Percentiles rank a stretch among this genome's conserved stretches.
These are phyloP conservation scores for Arctopsyche grandis DNA, from an alignment of 1,140 invertebrate genomes.

Conservation along the genomic window DNA sequence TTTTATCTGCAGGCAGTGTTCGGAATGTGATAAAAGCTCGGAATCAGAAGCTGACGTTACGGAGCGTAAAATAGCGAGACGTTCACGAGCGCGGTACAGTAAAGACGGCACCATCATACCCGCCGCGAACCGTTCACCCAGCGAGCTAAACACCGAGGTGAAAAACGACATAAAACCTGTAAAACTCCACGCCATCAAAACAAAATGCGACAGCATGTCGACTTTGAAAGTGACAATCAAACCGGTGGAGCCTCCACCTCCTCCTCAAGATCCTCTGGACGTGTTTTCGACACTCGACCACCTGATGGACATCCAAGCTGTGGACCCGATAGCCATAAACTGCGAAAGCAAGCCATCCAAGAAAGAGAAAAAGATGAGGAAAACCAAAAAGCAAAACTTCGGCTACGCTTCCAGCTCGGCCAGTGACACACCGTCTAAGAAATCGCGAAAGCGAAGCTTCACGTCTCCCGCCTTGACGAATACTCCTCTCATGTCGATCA, in stretches of 20 bases:
- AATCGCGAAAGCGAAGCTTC: slow-evolving; percentile 63
- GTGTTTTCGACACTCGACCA: slow-evolving; percentile 41
- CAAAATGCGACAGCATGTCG: slow-evolving; percentile 59
- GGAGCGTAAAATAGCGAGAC: slow-evolving; percentile 80
- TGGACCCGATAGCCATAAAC: slow-evolving; percentile 7
- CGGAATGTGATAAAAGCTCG: slow-evolving; percentile 87
- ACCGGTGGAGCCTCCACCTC: slow-evolving; percentile 62
- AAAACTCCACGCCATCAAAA: slow-evolving; percentile 47
- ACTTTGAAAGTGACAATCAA: slow-evolving; percentile 71
- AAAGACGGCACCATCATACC: slow-evolving; percentile 69
- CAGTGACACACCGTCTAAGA: slow-evolving; percentile 58
- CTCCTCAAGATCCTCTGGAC: slow-evolving; percentile 42
- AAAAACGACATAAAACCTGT: slow-evolving; percentile 44
- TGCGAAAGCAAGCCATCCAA: slow-evolving; percentile 48
- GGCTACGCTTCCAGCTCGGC: slow-evolving; percentile 48
- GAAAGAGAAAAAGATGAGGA: slow-evolving; percentile 61
- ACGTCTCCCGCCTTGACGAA: slow-evolving; percentile 64
- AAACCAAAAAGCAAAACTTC: slow-evolving; percentile 57
- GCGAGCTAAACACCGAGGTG: slow-evolving; percentile 56
- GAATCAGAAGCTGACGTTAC: slow-evolving; percentile 79
- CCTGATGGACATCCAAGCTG: slow-evolving; percentile 26
- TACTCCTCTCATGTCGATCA: slow-evolving; percentile 66
- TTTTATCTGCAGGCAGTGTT: slow-evolving; percentile 76
- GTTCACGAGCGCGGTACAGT: slow-evolving; percentile 78
- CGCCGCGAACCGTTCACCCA: slow-evolving; percentile 59